Evolutionary conservation across 2,888 invertebrate genomes (phyloP).

Genomic region (Clanis bilineata): DNA sequence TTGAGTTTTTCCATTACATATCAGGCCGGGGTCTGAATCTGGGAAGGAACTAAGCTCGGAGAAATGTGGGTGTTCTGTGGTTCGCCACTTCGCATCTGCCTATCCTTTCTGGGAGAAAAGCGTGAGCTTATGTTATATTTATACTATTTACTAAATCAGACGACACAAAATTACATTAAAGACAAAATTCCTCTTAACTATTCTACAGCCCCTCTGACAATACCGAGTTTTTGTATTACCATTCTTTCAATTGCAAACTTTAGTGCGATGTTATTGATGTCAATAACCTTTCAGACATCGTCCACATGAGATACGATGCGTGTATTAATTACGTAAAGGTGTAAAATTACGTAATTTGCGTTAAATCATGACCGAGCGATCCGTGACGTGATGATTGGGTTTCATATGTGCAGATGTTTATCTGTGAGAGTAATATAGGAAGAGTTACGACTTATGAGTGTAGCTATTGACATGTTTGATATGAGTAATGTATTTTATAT

Average conservation of each 20-base stretch:
- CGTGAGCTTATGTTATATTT: too few relatives aligned
- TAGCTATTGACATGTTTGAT: too few relatives aligned
- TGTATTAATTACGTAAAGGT: conserved; percentile 11
- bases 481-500: too few relatives aligned
- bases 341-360: conserved; percentile 3
- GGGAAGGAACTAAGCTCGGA: too few relatives aligned
- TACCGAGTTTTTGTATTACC: background rate
- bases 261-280: background rate
- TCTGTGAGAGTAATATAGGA: background rate
- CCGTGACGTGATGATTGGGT: background rate
- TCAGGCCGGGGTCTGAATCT: too few relatives aligned
- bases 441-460: background rate
- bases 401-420: background rate
- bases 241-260: background rate
- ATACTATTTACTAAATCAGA: too few relatives aligned
- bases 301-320: conserved; percentile 4
- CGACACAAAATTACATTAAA: too few relatives aligned
- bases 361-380: conserved; percentile 1
- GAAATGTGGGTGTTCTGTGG: too few relatives aligned
- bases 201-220: background rate
- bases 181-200: too few relatives aligned
- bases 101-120: too few relatives aligned
- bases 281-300: background rate
- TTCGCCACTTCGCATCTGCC: too few relatives aligned
- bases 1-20: too few relatives aligned